Percentiles rank a stretch among this genome's conserved stretches.
phyloP scores from a whole-genome alignment of 2,888 invertebrate species.

The Endotricha flammealis region DNA sequence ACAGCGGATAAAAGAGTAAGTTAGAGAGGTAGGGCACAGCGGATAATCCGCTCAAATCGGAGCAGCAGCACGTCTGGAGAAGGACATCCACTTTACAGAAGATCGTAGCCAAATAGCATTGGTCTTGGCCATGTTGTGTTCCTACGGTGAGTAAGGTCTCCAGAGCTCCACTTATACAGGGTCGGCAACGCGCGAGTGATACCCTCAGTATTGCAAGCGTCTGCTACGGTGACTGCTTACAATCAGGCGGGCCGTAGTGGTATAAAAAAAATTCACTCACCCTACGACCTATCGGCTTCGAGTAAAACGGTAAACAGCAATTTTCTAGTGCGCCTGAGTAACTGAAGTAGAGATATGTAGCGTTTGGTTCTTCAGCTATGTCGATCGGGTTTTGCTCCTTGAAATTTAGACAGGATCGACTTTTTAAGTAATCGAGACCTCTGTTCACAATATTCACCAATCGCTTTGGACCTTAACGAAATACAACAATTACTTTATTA shows the following conservation, averaged over 20 bases:
- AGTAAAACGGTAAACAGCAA: slow-evolving; percentile 45
- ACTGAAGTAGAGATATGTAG: slow-evolving; percentile 48
- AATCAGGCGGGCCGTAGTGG: neutral
- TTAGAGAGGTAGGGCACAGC: no score
- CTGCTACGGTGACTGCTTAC: neutral
- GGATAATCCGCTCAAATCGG: no score
- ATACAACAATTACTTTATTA: no score
- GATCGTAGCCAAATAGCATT: no score
- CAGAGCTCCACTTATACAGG: no score
- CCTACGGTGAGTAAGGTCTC: no score
- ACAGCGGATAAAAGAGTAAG: no score
- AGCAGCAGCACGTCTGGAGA: no score
- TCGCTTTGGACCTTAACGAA: slow-evolving; percentile 33
- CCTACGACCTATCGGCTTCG: slow-evolving; percentile 33
- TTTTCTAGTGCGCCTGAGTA: slow-evolving; percentile 55
- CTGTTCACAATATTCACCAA: slow-evolving; percentile 39
- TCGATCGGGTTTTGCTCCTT: slow-evolving; percentile 36
- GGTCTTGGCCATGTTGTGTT: no score
- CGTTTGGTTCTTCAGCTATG: slow-evolving; percentile 25
- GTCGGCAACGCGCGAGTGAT: no score
- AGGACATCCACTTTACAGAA: no score
- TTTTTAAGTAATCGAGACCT: slow-evolving; percentile 41
- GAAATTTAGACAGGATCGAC: slow-evolving; percentile 48
- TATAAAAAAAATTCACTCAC: slow-evolving; percentile 28
- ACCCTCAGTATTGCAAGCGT: neutral